These are phyloP conservation scores for Boloria selene DNA, from an alignment of 2,888 invertebrate genomes.

Conservation along the genomic window DNA sequence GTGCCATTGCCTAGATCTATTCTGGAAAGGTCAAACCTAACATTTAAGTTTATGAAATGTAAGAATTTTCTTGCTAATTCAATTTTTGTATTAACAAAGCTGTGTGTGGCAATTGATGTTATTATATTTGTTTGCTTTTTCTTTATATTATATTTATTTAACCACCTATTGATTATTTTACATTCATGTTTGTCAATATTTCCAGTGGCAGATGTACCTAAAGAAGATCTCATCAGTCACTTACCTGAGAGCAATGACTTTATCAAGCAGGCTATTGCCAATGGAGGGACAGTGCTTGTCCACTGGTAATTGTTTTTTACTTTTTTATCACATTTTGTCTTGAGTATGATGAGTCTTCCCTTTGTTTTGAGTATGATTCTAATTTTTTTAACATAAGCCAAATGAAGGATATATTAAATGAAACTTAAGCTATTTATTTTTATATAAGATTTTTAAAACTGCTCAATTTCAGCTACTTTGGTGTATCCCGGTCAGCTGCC, in stretches of 20 bases:
- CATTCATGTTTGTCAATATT: constrained; percentile 30
- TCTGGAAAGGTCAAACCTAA: constrained; percentile 84
- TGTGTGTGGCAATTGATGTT: too few relatives aligned
- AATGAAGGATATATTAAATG: background rate
- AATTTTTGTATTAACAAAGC: too few relatives aligned
- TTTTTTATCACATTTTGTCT: background rate
- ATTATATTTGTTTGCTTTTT: too few relatives aligned
- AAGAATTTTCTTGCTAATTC: constrained; percentile 47
- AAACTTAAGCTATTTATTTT: too few relatives aligned
- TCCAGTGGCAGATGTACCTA: constrained; percentile 91
- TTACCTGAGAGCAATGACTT: constrained; percentile 90
- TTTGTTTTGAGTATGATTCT: too few relatives aligned
- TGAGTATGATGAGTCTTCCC: too few relatives aligned
- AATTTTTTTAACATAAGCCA: background rate
- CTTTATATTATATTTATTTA: too few relatives aligned
- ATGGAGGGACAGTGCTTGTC: constrained; percentile 87
- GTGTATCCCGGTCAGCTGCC: constrained; percentile 94
- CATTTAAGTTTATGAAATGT: constrained; percentile 89
- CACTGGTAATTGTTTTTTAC: constrained; percentile 87
- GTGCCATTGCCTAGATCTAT: constrained; percentile 91
- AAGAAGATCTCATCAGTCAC: constrained; percentile 91
- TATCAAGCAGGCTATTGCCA: constrained; percentile 85
- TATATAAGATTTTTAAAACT: too few relatives aligned
- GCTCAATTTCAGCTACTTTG: constrained; percentile 86
- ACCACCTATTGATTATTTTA: background rate